phyloP scores from a whole-genome alignment of 1,140 invertebrate species.

The Argopecten irradians region DNA sequence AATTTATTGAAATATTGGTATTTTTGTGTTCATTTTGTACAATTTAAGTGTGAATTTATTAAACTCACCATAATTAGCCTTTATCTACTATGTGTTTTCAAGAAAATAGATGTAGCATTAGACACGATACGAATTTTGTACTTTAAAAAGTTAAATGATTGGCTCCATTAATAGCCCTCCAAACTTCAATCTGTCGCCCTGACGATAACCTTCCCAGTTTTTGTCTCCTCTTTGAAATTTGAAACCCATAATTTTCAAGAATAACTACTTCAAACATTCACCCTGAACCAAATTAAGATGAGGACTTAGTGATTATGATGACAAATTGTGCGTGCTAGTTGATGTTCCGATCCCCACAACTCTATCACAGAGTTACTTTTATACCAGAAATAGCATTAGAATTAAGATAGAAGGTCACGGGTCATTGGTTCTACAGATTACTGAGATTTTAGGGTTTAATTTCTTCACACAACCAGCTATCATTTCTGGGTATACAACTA shows the following conservation, averaged over 20 bases:
- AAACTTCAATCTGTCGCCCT: not conserved
- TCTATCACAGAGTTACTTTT: not conserved
- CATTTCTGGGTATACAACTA: not conserved
- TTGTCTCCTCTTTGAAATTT: constrained; percentile 1
- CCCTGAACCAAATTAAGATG: not conserved
- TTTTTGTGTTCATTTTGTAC: too few relatives aligned
- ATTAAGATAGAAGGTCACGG: not conserved
- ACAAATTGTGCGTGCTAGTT: not conserved
- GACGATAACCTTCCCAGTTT: not conserved
- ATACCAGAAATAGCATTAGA: not conserved
- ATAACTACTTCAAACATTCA: not conserved
- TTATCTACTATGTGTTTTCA: too few relatives aligned
- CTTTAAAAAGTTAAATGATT: not conserved
- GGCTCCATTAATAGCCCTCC: not conserved
- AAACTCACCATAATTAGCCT: too few relatives aligned
- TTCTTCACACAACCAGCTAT: not conserved
- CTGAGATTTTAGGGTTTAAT: not conserved
- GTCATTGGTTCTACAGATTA: not conserved
- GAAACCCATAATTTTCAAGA: not conserved
- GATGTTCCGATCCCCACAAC: not conserved
- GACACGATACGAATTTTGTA: not conserved
- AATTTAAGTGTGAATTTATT: too few relatives aligned
- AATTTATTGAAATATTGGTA: too few relatives aligned
- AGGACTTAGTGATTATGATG: not conserved
- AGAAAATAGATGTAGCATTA: not conserved